Evolutionary conservation across 2,797 vertebrate genomes (phyloP).

Genomic region (Xiphorhynchus erythropygius): DNA sequence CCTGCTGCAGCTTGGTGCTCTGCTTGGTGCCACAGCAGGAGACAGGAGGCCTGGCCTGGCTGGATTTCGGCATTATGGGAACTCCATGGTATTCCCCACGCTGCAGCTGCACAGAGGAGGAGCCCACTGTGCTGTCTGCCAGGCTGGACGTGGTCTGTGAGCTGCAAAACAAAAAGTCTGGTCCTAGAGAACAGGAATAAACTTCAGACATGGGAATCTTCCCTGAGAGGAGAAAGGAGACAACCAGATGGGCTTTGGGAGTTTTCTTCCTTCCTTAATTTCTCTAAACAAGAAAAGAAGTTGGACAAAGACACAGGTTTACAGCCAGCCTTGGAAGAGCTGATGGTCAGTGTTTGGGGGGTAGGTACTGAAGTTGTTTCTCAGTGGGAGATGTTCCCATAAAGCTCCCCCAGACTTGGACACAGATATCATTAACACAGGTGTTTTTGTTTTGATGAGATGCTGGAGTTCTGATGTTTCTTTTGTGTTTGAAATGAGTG

Average conservation of each 20-base stretch:
- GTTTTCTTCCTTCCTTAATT: background rate
- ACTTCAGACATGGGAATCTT: background rate
- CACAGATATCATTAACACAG: background rate
- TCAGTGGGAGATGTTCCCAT: background rate
- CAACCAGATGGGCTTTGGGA: background rate
- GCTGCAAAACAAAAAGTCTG: background rate
- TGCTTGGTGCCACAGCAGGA: background rate
- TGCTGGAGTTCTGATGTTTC: background rate
- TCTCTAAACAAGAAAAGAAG: background rate
- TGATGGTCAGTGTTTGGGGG: background rate
- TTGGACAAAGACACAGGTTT: background rate
- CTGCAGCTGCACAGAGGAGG: background rate
- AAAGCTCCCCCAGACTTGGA: background rate
- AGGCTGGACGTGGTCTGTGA: background rate
- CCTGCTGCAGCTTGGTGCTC: background rate
- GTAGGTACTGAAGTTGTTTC: background rate
- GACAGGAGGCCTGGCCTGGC: background rate
- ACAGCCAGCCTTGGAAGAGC: background rate
- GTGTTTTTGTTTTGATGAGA: constrained; percentile 9
- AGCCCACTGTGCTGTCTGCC: background rate
- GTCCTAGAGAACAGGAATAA: background rate
- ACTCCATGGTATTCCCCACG: background rate
- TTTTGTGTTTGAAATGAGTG: background rate
- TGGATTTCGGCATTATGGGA: background rate
- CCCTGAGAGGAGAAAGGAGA: background rate